Conservation (phyloP, 2,113 vertebrate species). For the Ceyx melanurus region DNA sequence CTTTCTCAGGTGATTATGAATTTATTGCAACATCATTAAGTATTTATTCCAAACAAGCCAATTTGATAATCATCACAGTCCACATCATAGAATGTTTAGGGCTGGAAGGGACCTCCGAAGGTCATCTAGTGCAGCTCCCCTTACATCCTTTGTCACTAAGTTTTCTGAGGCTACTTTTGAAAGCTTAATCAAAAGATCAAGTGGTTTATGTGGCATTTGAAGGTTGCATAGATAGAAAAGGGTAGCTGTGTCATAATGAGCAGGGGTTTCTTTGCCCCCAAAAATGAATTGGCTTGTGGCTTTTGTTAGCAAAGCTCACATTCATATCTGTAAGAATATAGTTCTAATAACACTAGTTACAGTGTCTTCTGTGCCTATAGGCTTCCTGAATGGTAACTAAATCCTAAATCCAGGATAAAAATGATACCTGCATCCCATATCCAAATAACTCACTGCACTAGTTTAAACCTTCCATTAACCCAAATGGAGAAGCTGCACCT, state of each 20-base stretch:
- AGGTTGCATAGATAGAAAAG: background rate
- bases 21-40: background rate
- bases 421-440: background rate
- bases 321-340: background rate
- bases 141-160: no score
- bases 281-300: background rate
- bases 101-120: no score
- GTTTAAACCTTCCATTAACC: background rate
- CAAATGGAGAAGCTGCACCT: background rate
- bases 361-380: background rate
- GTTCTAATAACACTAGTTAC: background rate
- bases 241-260: background rate
- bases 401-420: background rate
- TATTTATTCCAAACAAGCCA: background rate
- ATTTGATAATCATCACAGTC: background rate
- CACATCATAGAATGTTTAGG: background rate
- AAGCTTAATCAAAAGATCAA: background rate
- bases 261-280: fast-evolving
- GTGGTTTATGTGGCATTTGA: background rate
- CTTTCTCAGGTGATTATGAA: background rate
- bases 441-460: background rate
- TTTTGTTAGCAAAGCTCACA: background rate
- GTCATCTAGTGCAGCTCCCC: no score
- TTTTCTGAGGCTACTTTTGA: background rate
- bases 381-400: background rate